Evolutionary conservation across 1,140 invertebrate genomes (phyloP).

Genomic region (Limonius californicus): DNA sequence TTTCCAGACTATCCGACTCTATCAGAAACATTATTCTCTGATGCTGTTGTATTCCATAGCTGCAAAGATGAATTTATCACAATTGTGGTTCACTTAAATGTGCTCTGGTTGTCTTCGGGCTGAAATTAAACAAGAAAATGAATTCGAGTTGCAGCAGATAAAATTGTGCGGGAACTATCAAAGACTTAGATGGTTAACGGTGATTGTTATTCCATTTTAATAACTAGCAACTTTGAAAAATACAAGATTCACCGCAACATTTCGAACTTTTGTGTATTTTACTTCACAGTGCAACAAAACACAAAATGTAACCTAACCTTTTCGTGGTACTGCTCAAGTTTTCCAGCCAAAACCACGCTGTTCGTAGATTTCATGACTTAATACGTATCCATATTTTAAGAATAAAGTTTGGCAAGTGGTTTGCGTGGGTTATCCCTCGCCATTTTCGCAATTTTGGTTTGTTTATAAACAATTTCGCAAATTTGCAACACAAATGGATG

Average conservation of each 20-base stretch:
- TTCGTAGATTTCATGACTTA: not conserved
- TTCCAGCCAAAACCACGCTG: not conserved
- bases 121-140: not conserved
- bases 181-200: no score
- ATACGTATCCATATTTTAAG: no score
- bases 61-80: no score
- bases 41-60: slow-evolving; percentile 15
- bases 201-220: no score
- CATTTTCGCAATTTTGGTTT: slow-evolving; percentile 20
- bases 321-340: not conserved
- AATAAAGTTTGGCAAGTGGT: no score
- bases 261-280: slow-evolving; percentile 20
- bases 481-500: slow-evolving; percentile 39
- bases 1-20: slow-evolving; percentile 16
- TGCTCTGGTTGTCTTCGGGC: not conserved
- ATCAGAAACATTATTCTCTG: slow-evolving; percentile 18
- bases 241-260: no score
- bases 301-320: slow-evolving; percentile 3
- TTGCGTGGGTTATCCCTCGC: no score
- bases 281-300: no score
- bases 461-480: slow-evolving; percentile 44
- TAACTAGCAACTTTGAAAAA: no score
- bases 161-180: no score
- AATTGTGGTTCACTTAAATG: no score
- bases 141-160: no score